These are phyloP conservation scores for Loriculus beryllinus DNA, from an alignment of 2,797 vertebrate genomes.

Conservation along the genomic window DNA sequence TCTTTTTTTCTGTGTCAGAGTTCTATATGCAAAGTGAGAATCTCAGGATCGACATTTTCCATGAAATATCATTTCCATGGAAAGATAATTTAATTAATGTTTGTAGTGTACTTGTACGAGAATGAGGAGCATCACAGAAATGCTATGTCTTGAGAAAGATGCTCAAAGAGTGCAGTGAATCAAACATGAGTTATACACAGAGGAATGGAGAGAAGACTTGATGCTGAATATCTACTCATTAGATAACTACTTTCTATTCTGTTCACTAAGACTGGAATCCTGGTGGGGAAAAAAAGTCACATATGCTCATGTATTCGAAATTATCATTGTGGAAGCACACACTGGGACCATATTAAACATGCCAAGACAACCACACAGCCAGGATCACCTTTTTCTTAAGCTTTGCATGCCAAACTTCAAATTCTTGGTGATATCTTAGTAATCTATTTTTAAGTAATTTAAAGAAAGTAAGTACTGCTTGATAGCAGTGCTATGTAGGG, in stretches of 20 bases:
- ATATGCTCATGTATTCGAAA: background rate
- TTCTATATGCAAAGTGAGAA: background rate
- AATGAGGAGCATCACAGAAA: background rate
- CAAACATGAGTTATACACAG: background rate
- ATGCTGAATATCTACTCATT: background rate
- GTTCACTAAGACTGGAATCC: background rate
- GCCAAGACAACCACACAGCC: background rate
- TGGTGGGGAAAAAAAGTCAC: background rate
- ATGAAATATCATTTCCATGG: background rate
- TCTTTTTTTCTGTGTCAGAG: background rate
- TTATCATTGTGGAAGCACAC: background rate
- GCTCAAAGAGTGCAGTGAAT: background rate
- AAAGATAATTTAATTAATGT: background rate
- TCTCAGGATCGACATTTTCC: background rate
- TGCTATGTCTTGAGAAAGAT: background rate
- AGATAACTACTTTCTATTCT: background rate
- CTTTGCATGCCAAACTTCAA: background rate
- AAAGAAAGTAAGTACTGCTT: conserved; percentile 43
- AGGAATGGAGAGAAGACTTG: background rate
- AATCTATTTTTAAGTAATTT: background rate
- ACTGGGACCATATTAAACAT: background rate
- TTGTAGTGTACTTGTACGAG: background rate
- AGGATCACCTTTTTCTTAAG: background rate
- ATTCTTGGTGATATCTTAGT: background rate
- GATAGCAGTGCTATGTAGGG: background rate